Conservation (phyloP, 2,113 vertebrate genomes). For the Gracilinanus agilis region DNA sequence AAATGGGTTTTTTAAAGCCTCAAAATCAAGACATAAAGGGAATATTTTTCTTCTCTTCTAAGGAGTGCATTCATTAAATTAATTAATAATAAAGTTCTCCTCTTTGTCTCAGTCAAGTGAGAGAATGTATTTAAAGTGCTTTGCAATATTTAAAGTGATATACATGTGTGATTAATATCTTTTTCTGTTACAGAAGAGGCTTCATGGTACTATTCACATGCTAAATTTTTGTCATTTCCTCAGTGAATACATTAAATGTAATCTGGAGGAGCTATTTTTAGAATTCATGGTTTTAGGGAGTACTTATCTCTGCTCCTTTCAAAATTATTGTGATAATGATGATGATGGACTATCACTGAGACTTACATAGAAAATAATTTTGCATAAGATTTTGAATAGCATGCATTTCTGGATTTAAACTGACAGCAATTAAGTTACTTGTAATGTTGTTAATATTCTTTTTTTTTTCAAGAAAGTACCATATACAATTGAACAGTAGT, state of each 20-base stretch:
- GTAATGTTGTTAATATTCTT: background rate
- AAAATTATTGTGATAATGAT: background rate
- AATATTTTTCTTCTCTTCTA: background rate
- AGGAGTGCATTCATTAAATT: background rate
- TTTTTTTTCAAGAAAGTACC: background rate
- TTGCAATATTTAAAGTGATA: background rate
- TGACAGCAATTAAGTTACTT: background rate
- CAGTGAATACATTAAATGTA: slow-evolving; percentile 22
- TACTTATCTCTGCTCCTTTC: background rate
- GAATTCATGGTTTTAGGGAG: background rate
- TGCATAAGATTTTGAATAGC: background rate
- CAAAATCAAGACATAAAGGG: background rate
- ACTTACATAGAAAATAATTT: background rate
- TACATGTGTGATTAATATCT: background rate
- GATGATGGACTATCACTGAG: background rate
- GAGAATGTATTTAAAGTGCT: background rate
- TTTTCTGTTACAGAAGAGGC: background rate
- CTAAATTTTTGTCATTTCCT: background rate
- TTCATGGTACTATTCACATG: background rate
- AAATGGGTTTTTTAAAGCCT: background rate
- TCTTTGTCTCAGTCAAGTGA: background rate
- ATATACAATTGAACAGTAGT: background rate
- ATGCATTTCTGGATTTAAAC: slow-evolving; percentile 7
- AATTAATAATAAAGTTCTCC: background rate
- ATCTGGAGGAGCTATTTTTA: slow-evolving; percentile 20